Percentiles rank a stretch among this genome's conserved stretches.
phyloP scores from a whole-genome alignment of 2,888 invertebrate species.

The Synanthedon tipuliformis region DNA sequence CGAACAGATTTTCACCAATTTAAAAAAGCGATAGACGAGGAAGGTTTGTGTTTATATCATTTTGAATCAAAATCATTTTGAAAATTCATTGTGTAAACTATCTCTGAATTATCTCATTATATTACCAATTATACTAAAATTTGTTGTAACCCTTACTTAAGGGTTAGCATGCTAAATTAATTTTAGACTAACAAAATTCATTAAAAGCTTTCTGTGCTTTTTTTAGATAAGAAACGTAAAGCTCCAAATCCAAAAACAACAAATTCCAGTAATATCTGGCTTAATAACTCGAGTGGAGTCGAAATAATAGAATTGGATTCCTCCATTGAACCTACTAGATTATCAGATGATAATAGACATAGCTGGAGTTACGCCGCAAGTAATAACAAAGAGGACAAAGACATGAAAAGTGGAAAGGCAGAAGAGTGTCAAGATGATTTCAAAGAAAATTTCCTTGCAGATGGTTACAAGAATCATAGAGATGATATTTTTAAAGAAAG shows the following conservation, averaged over 20 bases:
- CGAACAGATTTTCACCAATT: too few relatives aligned
- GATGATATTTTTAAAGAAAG: slow-evolving; percentile 8
- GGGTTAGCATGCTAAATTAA: too few relatives aligned
- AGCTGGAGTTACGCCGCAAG: slow-evolving; percentile 23
- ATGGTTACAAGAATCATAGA: slow-evolving; percentile 4
- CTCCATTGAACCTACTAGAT: slow-evolving; percentile 17
- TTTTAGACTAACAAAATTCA: too few relatives aligned
- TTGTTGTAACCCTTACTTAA: too few relatives aligned
- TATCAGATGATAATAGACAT: slow-evolving; percentile 15
- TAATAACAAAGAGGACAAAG: slow-evolving; percentile 7
- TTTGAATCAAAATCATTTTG: too few relatives aligned
- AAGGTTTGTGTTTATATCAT: too few relatives aligned
- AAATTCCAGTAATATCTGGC: slow-evolving; percentile 22
- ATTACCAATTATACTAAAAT: too few relatives aligned
- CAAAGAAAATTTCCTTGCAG: slow-evolving; percentile 3
- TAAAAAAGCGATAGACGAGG: too few relatives aligned
- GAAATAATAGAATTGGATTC: slow-evolving; percentile 45
- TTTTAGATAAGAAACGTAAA: not conserved
- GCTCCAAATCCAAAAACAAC: slow-evolving; percentile 18
- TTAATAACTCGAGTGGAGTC: slow-evolving; percentile 18
- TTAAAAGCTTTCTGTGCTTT: not conserved
- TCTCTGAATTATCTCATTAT: too few relatives aligned
- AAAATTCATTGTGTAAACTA: too few relatives aligned
- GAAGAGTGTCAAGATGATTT: slow-evolving; percentile 1
- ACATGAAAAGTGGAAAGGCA: slow-evolving; percentile 2